Evolutionary conservation across 2,888 invertebrate species (phyloP).

Genomic region (Mesodorylaimus sp.): DNA sequence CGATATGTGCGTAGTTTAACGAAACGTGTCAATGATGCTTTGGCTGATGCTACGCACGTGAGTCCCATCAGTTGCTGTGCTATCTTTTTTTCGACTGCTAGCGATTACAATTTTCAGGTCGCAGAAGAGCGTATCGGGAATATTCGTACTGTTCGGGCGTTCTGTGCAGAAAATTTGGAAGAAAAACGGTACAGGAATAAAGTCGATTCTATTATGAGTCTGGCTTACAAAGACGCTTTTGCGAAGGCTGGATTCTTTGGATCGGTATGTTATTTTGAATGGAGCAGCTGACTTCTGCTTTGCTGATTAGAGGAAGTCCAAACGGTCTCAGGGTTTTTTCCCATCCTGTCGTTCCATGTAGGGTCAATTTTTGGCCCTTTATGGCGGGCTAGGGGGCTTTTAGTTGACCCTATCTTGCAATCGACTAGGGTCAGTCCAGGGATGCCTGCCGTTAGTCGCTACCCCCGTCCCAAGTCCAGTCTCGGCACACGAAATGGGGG

Average conservation of each 20-base stretch:
- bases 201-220: slow-evolving; percentile 49
- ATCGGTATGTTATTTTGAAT: slow-evolving; percentile 42
- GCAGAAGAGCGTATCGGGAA: slow-evolving; percentile 80
- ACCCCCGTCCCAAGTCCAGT: too few relatives aligned
- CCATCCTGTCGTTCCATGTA: too few relatives aligned
- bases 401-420: too few relatives aligned
- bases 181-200: slow-evolving; percentile 46
- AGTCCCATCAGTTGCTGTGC: slow-evolving; percentile 5
- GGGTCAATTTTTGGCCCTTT: too few relatives aligned
- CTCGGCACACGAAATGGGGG: too few relatives aligned
- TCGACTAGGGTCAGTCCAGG: too few relatives aligned
- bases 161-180: slow-evolving; percentile 67
- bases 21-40: slow-evolving; percentile 46
- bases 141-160: slow-evolving; percentile 75
- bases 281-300: too few relatives aligned
- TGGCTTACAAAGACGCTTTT: slow-evolving; percentile 68
- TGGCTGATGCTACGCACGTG: slow-evolving; percentile 46
- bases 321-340: neutral
- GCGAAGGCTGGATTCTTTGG: slow-evolving; percentile 79
- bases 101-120: slow-evolving; percentile 31
- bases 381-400: too few relatives aligned
- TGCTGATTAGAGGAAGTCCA: neutral
- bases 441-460: too few relatives aligned
- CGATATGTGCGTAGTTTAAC: slow-evolving; percentile 68
- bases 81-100: slow-evolving; percentile 8